Base-by-base conservation (phyloP, 2,113 vertebrate species). In the Bothrops jararaca region DNA sequence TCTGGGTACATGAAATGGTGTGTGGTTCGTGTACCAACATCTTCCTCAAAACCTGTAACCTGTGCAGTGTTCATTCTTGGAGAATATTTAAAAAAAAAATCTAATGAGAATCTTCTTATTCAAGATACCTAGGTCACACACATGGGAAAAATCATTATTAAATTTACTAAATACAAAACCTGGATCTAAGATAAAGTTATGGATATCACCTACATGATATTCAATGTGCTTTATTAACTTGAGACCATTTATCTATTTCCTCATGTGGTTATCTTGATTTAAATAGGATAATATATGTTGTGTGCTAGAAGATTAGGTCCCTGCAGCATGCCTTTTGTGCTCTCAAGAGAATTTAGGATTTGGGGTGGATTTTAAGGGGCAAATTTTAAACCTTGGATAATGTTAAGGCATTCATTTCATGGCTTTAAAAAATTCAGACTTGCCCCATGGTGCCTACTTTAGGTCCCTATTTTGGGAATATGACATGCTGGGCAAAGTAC, bases 1-100 rank as follows among this genome's bases (percentile, higher is more conserved):
- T 98, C 98, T 0, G 97, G 98, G 93, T 98, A 98, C 95, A 98
- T 95, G 93, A 98, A 97, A 95, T 98, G 98, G 92, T 98, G 98
- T 0, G 98, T 98, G 1, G 97, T 98, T 91, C 94, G 97, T 87
- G 93, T 96, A n/a, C 98, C 98, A 0, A 98, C 97, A 8, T 99
- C 98, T 1, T 53, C 53, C 95, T 98, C 98, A 42, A 97, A 98
- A 13, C 98, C 97, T 22, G 3, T 26, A 0, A 95, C 98, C 85
- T 96, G 96, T 0, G 97, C 97, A 87, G 96, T 97, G 95, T 98
- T 98, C 98, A 98, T 98, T 94, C 98, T 99, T 93, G 34, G 42
- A 56, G 4, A 91, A 92, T 45, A 91, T 0, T n/a, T 12, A 3
- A 91, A 8, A 45, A 57, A 92, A 94, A 69, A 69, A 6, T 0